Conservation (phyloP, 2,797 vertebrate genomes). For the Manis javanica region DNA sequence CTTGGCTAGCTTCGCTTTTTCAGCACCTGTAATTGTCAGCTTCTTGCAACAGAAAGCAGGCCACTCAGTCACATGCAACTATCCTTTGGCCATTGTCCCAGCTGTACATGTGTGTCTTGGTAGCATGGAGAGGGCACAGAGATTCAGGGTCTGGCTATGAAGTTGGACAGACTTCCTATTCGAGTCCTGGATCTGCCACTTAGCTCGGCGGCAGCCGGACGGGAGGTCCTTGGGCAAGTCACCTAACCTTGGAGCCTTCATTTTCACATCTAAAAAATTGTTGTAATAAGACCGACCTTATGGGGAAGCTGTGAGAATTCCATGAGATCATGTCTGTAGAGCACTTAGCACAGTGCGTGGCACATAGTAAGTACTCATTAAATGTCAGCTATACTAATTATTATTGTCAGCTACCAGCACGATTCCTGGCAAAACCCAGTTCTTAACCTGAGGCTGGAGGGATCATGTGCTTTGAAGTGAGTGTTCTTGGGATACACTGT, state of each 20-base stretch:
- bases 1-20: background rate
- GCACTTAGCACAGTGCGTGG: background rate
- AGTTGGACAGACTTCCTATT: background rate
- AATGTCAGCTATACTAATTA: constrained; percentile 15
- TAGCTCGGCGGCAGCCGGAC: background rate
- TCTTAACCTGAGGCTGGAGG: background rate
- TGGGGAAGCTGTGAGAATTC: background rate
- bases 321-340: background rate
- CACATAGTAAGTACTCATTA: constrained; percentile 32
- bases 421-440: background rate
- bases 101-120: background rate
- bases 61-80: background rate
- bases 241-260: background rate
- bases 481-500: background rate
- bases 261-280: background rate
- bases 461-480: background rate
- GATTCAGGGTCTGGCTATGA: background rate
- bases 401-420: background rate
- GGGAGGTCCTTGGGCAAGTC: background rate
- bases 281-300: background rate
- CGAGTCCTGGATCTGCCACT: background rate
- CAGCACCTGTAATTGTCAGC: background rate
- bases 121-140: background rate
- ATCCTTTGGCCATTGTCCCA: background rate
- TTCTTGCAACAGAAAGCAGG: background rate